Evolutionary conservation across 1,140 invertebrate genomes (phyloP).

Genomic region (Agrypnia vestita): DNA sequence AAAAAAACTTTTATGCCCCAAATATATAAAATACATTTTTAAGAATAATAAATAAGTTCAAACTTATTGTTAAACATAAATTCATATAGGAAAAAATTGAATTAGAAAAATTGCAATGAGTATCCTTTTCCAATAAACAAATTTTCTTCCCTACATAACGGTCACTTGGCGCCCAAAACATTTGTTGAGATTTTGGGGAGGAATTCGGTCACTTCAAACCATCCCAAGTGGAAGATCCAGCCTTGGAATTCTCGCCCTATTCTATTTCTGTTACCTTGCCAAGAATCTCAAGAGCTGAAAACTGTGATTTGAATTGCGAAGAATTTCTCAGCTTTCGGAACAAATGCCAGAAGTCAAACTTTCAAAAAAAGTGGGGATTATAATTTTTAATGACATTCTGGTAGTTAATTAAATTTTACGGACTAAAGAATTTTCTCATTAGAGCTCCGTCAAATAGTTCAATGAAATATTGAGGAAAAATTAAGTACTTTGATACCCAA

Average conservation of each 20-base stretch:
- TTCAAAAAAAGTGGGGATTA: background rate
- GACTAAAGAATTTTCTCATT: too few relatives aligned
- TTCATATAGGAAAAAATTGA: background rate
- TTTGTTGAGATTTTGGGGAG: background rate
- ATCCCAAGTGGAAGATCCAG: background rate
- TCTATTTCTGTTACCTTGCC: background rate
- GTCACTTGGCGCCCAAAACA: background rate
- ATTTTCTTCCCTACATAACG: background rate
- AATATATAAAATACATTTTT: background rate
- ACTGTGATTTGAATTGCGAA: too few relatives aligned
- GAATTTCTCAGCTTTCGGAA: background rate
- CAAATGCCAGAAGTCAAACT: background rate
- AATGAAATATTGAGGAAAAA: too few relatives aligned
- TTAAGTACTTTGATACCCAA: too few relatives aligned
- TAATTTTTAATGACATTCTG: background rate
- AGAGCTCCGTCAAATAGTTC: too few relatives aligned
- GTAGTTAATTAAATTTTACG: too few relatives aligned
- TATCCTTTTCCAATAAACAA: background rate
- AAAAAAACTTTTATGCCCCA: background rate
- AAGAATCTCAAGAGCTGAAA: background rate
- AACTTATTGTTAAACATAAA: background rate
- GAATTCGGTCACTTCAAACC: conserved; percentile 3
- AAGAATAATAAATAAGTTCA: background rate
- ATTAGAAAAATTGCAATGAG: background rate
- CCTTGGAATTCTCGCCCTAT: background rate